Evolutionary conservation across 2,113 vertebrate species (phyloP).

Genomic region (Tragelaphus imberbis): DNA sequence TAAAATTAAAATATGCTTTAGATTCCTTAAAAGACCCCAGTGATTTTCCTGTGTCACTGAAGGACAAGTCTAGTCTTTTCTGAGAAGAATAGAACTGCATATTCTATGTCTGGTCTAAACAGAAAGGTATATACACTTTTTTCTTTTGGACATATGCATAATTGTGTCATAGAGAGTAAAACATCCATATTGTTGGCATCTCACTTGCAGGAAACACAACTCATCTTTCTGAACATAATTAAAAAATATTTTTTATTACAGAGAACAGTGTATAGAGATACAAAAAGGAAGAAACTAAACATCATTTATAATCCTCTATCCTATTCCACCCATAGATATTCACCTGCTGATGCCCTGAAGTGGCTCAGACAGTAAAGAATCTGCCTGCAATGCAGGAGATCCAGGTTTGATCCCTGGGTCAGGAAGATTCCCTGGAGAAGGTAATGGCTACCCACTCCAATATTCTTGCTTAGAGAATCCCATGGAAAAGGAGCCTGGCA

Average conservation of each 20-base stretch:
- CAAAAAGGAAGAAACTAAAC: background rate
- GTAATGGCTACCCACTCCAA: background rate
- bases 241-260: background rate
- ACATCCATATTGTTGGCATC: background rate
- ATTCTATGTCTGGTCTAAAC: background rate
- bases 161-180: background rate
- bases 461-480: background rate
- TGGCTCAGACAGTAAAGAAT: background rate
- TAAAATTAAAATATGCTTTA: background rate
- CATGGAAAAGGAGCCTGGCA: background rate
- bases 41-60: background rate
- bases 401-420: background rate
- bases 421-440: background rate
- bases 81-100: background rate
- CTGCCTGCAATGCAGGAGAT: background rate
- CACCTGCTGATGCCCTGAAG: background rate
- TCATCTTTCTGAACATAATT: background rate
- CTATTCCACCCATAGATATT: background rate
- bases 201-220: background rate
- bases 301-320: background rate
- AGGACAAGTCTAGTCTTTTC: background rate
- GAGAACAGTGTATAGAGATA: background rate
- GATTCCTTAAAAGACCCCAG: background rate
- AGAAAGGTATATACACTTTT: background rate
- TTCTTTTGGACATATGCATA: background rate